These are phyloP conservation scores for Centropyge bicolor DNA, from an alignment of 2,797 vertebrate species.

Conservation along the genomic window DNA sequence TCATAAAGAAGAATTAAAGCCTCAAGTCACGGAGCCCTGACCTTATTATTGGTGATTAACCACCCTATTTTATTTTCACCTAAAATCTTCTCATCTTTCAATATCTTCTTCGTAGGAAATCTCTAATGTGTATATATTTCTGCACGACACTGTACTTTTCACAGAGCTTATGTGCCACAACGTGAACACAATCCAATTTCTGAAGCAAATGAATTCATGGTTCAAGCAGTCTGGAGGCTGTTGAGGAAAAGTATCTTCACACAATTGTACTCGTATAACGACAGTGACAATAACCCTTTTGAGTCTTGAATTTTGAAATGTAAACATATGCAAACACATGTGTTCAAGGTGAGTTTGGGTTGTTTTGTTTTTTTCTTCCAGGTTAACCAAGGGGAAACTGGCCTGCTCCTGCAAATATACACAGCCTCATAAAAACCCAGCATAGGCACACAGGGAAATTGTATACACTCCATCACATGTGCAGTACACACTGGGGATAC, in stretches of 20 bases:
- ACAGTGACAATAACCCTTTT: no score
- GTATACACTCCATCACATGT: slow-evolving; percentile 16
- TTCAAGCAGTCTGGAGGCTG: no score
- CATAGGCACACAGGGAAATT: slow-evolving; percentile 7
- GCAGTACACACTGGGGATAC: slow-evolving; percentile 4
- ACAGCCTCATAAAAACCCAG: slow-evolving; percentile 1
- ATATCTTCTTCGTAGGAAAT: background rate
- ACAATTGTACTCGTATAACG: no score
- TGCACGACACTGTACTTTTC: no score
- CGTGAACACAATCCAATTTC: no score
- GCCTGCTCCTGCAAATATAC: background rate
- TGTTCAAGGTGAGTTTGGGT: no score
- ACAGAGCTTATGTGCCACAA: no score
- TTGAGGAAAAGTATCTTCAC: no score
- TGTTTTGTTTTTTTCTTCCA: background rate
- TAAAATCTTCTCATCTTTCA: background rate
- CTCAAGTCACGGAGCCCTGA: background rate
- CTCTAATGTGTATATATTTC: no score
- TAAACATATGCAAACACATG: background rate
- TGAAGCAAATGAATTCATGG: no score
- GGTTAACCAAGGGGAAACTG: background rate
- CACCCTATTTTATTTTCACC: background rate
- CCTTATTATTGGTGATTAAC: background rate
- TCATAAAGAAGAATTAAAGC: background rate
- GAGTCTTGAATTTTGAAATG: no score